Evolutionary conservation across 2,113 vertebrate genomes (phyloP).

Genomic region (Romanogobio albipinnatus): DNA sequence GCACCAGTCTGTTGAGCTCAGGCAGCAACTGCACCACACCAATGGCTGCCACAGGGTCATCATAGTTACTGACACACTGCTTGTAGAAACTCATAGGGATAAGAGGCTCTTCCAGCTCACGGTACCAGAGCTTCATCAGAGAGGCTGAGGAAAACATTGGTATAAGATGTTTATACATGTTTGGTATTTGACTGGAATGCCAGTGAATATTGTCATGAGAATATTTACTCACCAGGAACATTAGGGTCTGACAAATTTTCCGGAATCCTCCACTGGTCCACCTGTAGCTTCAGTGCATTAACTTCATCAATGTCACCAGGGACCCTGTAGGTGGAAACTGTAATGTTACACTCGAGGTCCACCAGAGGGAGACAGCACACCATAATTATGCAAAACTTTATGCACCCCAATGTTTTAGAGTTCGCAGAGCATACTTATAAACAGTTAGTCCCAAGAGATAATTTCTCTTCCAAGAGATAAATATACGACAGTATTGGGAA

Average conservation of each 20-base stretch:
- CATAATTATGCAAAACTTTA: background rate
- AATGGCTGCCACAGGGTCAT: conserved; percentile 84
- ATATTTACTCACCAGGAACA: conserved; percentile 79
- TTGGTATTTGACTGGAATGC: background rate
- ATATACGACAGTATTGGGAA: too few relatives aligned
- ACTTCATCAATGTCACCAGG: conserved; percentile 93
- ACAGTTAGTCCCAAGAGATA: too few relatives aligned
- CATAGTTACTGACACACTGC: conserved; percentile 86
- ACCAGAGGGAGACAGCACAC: conserved; percentile 64
- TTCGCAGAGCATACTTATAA: background rate
- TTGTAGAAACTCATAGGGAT: conserved; percentile 88
- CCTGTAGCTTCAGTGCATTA: conserved; percentile 88
- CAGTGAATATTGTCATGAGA: background rate
- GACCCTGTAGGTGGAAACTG: conserved; percentile 72
- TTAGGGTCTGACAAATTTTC: conserved; percentile 86
- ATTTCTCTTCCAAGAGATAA: too few relatives aligned
- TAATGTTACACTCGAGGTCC: conserved; percentile 57
- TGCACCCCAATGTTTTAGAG: background rate
- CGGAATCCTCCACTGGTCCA: conserved; percentile 92
- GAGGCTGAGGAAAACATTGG: conserved; percentile 74
- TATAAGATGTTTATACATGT: background rate
- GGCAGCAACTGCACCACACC: conserved; percentile 86
- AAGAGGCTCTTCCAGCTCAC: conserved; percentile 89
- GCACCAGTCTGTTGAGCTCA: conserved; percentile 86
- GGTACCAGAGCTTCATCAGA: conserved; percentile 90